These are phyloP conservation scores for Heliothis subflexa DNA, from an alignment of 1,140 invertebrate species.

Conservation along the genomic window DNA sequence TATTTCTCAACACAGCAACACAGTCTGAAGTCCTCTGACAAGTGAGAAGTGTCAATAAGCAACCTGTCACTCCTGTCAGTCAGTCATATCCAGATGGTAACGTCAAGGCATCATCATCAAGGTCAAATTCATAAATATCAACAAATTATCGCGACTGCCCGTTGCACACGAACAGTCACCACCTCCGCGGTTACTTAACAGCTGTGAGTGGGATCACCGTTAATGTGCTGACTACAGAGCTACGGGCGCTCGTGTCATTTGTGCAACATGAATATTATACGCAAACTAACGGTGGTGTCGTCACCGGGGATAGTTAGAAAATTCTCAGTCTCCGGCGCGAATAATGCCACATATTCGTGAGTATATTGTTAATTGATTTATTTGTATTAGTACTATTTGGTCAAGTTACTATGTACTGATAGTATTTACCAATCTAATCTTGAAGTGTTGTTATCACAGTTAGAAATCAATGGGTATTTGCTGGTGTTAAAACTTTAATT, in stretches of 20 bases:
- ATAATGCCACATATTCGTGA: slow-evolving; percentile 73
- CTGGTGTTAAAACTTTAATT: no score
- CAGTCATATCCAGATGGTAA: not conserved
- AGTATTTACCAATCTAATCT: slow-evolving; percentile 12
- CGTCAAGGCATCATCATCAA: not conserved
- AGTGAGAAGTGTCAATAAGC: not conserved
- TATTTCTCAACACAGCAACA: not conserved
- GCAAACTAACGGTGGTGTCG: slow-evolving; percentile 50
- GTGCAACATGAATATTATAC: slow-evolving; percentile 59
- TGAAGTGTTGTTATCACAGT: no score
- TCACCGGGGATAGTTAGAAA: slow-evolving; percentile 54
- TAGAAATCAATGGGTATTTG: no score
- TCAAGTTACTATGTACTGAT: not conserved
- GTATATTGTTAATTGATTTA: slow-evolving; percentile 51
- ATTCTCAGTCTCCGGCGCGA: slow-evolving; percentile 65
- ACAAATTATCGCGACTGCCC: slow-evolving; percentile 26
- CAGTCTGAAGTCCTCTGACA: not conserved
- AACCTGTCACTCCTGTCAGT: not conserved
- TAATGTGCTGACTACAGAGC: slow-evolving; percentile 12
- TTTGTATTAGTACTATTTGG: not conserved
- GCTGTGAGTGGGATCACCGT: slow-evolving; percentile 11
- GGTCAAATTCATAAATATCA: slow-evolving; percentile 21
- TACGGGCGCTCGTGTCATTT: slow-evolving; percentile 17
- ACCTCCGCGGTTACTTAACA: slow-evolving; percentile 17
- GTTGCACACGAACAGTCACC: slow-evolving; percentile 12